Evolutionary conservation across 2,888 invertebrate species (phyloP), one percentile per base, ranked within the genome.

Genomic region (Gari tellinella): DNA sequence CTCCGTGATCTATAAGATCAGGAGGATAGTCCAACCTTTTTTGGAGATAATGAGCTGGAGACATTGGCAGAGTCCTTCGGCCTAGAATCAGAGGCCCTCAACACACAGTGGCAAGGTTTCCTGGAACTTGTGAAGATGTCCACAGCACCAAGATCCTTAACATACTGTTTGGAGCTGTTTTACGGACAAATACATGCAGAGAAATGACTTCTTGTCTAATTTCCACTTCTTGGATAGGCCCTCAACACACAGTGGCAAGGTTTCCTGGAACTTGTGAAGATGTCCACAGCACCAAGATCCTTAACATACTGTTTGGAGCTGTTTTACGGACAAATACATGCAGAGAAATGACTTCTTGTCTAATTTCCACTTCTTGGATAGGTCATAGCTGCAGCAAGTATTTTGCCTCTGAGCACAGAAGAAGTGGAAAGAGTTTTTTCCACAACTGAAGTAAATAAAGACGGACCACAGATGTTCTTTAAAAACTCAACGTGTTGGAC

Each of bases 381-480:
- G 10, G 23, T 65, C 3, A 40, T 56, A 14, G 56, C 52, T 23
- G 26, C 38, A 57, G 58, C 69, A n/a, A 26, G 25, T 25, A 46
- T 40, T 10, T 46, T 52, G 19, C 51, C 49, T 21, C n/a, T 62
- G 12, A 69, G 56, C 25, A 56, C 68, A 45, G 62, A 49, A 37
- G 55, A 46, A 26, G 62, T 63, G 0, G 62, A 62, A 41, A 56
- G 69, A 51, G 56, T 63, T 19, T 69, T 69, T 48, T 53, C 55
- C 14, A n/a, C 63, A 69, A 56, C 45, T 69, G n/a, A 69, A 63
- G 23, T n/a, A n/a, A n/a, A n/a, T n/a, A n/a, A 70, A 52, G 48
- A 70, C 64, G 8, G 45, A 51, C 31, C 70, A 70, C 26, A 51
- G 64, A 26, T 40, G 26, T 56, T 55, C 56, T 23, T 46, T 70